Conservation (phyloP, 1,140 invertebrate species). For the Anagrus nilaparvatae region DNA sequence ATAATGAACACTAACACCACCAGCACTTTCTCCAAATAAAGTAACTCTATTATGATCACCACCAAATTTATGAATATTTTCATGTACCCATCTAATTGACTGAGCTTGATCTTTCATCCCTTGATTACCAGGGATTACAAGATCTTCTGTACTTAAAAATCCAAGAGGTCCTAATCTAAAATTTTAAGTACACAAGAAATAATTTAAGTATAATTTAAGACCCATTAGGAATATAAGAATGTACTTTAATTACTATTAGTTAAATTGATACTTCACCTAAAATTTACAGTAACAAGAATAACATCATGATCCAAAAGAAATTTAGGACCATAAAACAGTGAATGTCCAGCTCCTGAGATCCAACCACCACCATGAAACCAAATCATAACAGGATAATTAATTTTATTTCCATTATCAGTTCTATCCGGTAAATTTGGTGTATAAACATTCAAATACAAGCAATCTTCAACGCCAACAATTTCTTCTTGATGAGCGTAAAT, state of each 20-base stretch:
- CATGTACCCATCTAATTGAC: constrained; percentile 62
- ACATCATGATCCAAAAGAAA: constrained; percentile 64
- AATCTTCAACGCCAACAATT: constrained; percentile 66
- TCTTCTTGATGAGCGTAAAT: constrained; percentile 51
- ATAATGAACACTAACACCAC: constrained; percentile 54
- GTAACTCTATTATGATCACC: constrained; percentile 55
- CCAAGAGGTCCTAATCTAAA: constrained; percentile 52
- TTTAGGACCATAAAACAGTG: constrained; percentile 58
- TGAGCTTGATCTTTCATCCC: constrained; percentile 65
- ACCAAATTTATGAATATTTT: constrained; percentile 59
- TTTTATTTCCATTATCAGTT: constrained; percentile 1
- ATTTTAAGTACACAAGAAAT: too few species aligned
- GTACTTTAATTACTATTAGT: too few species aligned
- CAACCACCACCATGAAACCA: constrained; percentile 69
- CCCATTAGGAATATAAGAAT: too few species aligned
- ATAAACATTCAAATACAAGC: constrained; percentile 78
- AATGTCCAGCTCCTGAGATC: constrained; percentile 55
- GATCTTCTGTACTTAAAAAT: constrained; percentile 53
- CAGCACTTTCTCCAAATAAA: constrained; percentile 64
- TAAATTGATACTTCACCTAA: constrained; percentile 52
- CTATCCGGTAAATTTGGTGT: constrained; percentile 44
- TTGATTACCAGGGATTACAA: constrained; percentile 55
- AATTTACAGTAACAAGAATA: constrained; percentile 70
- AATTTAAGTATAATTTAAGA: too few species aligned
- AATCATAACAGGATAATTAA: constrained; percentile 55